These are phyloP conservation scores for Pheucticus melanocephalus DNA, from an alignment of 2,113 vertebrate genomes.

Conservation along the genomic window DNA sequence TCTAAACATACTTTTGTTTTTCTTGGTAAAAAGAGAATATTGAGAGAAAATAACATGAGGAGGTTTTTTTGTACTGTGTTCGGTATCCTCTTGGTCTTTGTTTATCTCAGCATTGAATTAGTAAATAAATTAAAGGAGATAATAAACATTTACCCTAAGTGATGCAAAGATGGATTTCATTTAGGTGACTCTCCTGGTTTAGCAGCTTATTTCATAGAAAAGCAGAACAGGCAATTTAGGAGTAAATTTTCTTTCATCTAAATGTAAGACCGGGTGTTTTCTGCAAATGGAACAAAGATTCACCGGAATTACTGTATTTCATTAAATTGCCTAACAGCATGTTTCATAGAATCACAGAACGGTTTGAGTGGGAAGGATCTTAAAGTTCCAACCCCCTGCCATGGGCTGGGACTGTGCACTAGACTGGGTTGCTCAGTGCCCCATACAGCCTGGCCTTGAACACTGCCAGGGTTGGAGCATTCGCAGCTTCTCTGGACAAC, in stretches of 20 bases:
- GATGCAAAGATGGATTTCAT: neutral
- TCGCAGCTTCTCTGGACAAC: neutral
- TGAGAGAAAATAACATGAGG: neutral
- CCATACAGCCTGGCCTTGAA: neutral
- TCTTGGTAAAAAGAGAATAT: neutral
- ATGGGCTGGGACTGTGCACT: fast-evolving
- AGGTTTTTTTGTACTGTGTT: neutral
- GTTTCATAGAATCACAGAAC: neutral
- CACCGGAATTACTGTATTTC: neutral
- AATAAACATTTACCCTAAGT: neutral
- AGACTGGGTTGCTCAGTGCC: neutral
- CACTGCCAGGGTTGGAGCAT: neutral
- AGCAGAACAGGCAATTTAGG: neutral
- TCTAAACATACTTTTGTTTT: neutral
- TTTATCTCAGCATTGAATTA: neutral
- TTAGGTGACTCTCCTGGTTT: neutral
- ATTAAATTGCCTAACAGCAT: neutral
- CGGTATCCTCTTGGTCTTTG: neutral
- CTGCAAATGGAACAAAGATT: neutral
- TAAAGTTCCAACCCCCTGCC: neutral
- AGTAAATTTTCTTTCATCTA: neutral
- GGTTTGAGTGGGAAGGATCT: neutral
- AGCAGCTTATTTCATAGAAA: neutral
- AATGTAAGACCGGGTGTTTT: neutral
- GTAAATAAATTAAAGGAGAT: neutral